Percentiles rank a stretch among this genome's conserved stretches.
phyloP scores from a whole-genome alignment of 2,797 vertebrate genomes.

The Masticophis lateralis region DNA sequence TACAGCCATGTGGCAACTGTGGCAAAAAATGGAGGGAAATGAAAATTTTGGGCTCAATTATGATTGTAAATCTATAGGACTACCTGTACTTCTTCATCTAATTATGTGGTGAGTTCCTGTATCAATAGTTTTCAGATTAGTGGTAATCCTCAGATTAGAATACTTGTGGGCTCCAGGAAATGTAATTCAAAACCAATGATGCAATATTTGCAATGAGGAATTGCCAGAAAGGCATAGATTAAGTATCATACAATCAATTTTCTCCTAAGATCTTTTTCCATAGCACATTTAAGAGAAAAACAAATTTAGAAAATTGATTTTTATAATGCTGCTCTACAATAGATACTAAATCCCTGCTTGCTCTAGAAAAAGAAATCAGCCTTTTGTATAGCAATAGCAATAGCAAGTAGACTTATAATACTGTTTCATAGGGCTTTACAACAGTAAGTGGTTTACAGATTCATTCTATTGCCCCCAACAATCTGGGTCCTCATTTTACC shows the following conservation, averaged over 20 bases:
- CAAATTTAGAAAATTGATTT: background rate
- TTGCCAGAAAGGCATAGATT: background rate
- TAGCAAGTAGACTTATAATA: background rate
- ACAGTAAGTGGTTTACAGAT: background rate
- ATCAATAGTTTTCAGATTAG: background rate
- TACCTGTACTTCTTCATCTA: background rate
- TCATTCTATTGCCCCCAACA: background rate
- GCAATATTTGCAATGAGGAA: background rate
- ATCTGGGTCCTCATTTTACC: background rate
- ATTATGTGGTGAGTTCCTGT: background rate
- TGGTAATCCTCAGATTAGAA: background rate
- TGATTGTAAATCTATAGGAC: background rate
- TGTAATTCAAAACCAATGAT: background rate
- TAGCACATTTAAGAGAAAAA: background rate
- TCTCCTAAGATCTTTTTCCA: background rate
- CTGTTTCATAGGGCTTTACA: background rate
- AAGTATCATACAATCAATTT: background rate
- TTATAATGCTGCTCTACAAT: background rate
- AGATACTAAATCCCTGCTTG: background rate
- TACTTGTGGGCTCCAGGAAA: background rate
- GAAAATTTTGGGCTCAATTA: background rate
- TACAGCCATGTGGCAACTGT: background rate
- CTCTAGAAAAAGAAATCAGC: background rate
- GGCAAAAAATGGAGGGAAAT: background rate
- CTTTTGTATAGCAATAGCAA: background rate